A percentile compares a stretch with the other conserved stretches of the same genome.
These are phyloP conservation scores for Perccottus glenii DNA, from an alignment of 2,113 vertebrate species.

Conservation along the genomic window DNA sequence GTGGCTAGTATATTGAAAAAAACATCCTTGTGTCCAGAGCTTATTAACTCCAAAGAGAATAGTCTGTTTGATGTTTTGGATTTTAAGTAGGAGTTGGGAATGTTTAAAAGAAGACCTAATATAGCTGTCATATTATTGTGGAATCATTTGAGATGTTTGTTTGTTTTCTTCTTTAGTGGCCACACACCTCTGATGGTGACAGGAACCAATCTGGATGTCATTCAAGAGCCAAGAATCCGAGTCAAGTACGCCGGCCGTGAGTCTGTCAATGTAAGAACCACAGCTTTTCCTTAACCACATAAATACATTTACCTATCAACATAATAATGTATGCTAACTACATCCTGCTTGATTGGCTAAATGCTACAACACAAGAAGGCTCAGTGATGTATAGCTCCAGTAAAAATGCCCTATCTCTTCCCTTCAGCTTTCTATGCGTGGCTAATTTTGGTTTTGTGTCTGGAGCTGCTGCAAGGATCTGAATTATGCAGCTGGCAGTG, in stretches of 20 bases:
- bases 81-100: neutral
- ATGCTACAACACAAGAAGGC: conserved; percentile 19
- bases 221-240: conserved; percentile 94
- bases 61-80: neutral
- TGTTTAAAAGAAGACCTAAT: no score
- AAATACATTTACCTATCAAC: neutral
- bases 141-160: neutral
- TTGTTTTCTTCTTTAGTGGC: conserved; percentile 80
- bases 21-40: conserved; percentile 54
- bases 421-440: conserved; percentile 34
- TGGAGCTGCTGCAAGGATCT: conserved; percentile 40
- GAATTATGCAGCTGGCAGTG: conserved; percentile 64
- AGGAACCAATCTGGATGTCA: conserved; percentile 94
- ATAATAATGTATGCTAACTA: conserved; percentile 4
- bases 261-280: conserved; percentile 90
- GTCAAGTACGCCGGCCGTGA: conserved; percentile 92
- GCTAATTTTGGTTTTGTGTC: conserved; percentile 45
- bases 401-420: conserved; percentile 27
- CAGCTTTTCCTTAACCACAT: neutral
- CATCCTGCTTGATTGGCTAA: conserved; percentile 16
- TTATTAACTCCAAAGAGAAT: conserved; percentile 57
- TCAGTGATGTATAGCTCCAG: conserved; percentile 42
- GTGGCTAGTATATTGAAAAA: conserved; percentile 48
- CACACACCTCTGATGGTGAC: conserved; percentile 92
- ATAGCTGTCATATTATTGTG: neutral